Conservation (phyloP, 2,888 invertebrate species). For the Apamea monoglypha region DNA sequence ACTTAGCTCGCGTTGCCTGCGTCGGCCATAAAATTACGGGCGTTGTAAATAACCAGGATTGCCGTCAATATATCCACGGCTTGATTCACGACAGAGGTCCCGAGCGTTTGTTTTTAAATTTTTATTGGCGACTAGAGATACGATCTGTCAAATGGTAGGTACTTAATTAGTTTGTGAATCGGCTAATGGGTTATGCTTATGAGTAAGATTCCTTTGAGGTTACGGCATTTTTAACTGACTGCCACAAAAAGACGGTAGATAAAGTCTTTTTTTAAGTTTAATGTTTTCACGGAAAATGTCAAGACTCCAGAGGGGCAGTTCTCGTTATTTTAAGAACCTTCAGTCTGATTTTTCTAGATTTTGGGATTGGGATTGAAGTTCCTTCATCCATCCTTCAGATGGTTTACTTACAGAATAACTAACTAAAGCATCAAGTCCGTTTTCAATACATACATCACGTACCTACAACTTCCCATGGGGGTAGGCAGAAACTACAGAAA, state of each 20-base stretch:
- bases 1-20: slow-evolving; percentile 45
- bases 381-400: no score
- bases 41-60: slow-evolving; percentile 80
- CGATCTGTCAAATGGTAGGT: slow-evolving; percentile 64
- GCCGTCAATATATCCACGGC: slow-evolving; percentile 79
- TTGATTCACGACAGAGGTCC: slow-evolving; percentile 71
- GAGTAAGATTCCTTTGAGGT: slow-evolving; percentile 21
- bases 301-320: neutral
- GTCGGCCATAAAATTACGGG: slow-evolving; percentile 66
- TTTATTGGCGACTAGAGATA: slow-evolving; percentile 67
- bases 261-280: neutral
- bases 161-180: slow-evolving; percentile 58
- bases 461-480: neutral
- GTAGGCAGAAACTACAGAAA: neutral
- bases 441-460: neutral
- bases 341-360: no score
- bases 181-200: slow-evolving; percentile 44
- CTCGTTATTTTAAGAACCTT: no score
- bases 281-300: neutral
- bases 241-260: no score
- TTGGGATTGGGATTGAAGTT: no score
- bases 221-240: neutral
- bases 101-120: slow-evolving; percentile 63
- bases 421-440: neutral
- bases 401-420: neutral